These are phyloP conservation scores for Hirundo rustica DNA, from an alignment of 2,797 vertebrate species.

Conservation along the genomic window DNA sequence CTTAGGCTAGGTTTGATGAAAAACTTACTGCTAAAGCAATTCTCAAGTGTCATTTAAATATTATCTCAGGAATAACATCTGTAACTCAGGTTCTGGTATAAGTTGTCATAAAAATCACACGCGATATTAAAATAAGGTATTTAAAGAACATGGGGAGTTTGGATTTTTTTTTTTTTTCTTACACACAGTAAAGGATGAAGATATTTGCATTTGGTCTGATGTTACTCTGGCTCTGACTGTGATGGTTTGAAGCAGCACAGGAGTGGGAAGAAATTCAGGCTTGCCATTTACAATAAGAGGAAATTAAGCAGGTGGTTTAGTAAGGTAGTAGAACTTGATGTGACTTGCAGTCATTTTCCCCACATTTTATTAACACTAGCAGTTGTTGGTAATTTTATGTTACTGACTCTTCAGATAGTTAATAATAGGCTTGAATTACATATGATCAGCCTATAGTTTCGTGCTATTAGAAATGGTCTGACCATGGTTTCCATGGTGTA, in stretches of 20 bases:
- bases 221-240: background rate
- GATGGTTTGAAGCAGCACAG: background rate
- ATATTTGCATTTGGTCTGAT: background rate
- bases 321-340: background rate
- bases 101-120: background rate
- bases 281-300: background rate
- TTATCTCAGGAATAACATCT: background rate
- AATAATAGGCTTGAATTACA: background rate
- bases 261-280: background rate
- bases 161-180: background rate
- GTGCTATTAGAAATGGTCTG: background rate
- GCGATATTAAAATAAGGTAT: background rate
- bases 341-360: background rate
- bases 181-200: background rate
- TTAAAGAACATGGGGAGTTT: accelerated
- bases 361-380: background rate
- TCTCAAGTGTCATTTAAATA: background rate
- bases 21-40: background rate
- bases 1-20: background rate
- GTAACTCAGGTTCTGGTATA: background rate
- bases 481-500: background rate
- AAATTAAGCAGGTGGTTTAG: background rate
- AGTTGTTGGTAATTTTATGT: background rate
- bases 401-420: background rate
- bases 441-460: background rate